These are phyloP conservation scores for Drosophila sordidapex DNA, from an alignment of 2,888 invertebrate genomes.

Conservation along the genomic window DNA sequence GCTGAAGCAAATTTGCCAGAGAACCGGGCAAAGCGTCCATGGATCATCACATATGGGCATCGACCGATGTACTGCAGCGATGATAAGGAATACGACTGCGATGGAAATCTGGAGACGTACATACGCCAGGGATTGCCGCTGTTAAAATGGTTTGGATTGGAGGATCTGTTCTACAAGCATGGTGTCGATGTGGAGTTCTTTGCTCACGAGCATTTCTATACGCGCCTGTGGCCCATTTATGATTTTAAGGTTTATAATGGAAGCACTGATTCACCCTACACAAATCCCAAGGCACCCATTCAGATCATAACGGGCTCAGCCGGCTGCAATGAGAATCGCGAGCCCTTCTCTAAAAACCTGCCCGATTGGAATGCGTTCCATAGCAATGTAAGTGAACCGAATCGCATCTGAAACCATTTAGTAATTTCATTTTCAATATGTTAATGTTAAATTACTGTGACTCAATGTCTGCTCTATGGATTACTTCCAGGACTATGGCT, in stretches of 20 bases:
- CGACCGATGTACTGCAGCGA: conserved; percentile 97
- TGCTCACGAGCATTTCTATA: conserved; percentile 99
- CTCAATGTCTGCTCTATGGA: not conserved
- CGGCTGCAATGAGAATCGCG: conserved; percentile 93
- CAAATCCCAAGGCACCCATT: conserved; percentile 92
- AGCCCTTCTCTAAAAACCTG: conserved; percentile 87
- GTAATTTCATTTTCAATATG: not conserved
- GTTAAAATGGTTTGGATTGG: conserved; percentile 89
- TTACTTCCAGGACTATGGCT: conserved; percentile 92
- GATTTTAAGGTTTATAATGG: conserved; percentile 91
- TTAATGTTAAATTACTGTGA: not conserved
- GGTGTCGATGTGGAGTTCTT: conserved; percentile 97
- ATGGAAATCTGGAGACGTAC: conserved; percentile 86
- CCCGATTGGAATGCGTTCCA: conserved; percentile 94
- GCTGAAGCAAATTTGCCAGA: conserved; percentile 90
- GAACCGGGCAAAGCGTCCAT: conserved; percentile 90
- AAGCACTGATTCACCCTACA: conserved; percentile 86
- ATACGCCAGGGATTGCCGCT: conserved; percentile 89
- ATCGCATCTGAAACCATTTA: no score
- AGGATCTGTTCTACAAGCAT: conserved; percentile 93
- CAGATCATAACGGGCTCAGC: conserved; percentile 96
- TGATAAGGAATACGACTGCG: conserved; percentile 92
- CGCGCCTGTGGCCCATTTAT: conserved; percentile 97
- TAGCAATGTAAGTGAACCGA: conserved; percentile 85
- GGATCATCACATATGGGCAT: conserved; percentile 94